Evolutionary conservation across 1,140 invertebrate genomes (phyloP).

Genomic region (Drosophila simulans): DNA sequence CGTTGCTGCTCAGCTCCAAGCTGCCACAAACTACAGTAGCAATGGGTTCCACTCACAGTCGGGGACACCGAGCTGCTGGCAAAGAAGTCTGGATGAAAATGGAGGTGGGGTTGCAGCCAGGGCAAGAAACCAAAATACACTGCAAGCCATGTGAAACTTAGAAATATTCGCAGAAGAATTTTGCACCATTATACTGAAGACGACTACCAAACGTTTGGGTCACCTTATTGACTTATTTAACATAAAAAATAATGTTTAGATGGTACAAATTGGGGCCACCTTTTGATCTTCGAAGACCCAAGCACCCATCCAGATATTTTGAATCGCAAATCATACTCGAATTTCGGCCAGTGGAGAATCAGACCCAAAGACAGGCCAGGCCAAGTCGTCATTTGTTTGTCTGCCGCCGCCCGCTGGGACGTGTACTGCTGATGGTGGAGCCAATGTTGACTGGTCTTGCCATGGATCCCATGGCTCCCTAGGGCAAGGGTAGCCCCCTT

Average conservation of each 20-base stretch:
- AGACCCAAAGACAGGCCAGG: slow-evolving; percentile 42
- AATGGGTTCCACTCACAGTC: slow-evolving; percentile 19
- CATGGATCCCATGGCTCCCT: slow-evolving; percentile 49
- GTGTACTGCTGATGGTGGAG: slow-evolving; percentile 15
- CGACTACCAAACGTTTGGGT: no score
- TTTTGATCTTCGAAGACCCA: no score
- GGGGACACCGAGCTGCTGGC: neutral
- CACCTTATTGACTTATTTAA: no score
- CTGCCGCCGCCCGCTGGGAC: slow-evolving; percentile 36
- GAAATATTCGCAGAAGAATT: neutral
- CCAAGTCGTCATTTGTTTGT: slow-evolving; percentile 68
- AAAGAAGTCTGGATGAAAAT: neutral
- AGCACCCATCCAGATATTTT: neutral
- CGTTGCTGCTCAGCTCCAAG: slow-evolving; percentile 41
- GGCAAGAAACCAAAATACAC: slow-evolving; percentile 3
- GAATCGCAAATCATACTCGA: no score
- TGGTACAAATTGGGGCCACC: no score
- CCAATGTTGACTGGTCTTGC: slow-evolving; percentile 28
- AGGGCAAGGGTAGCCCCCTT: slow-evolving; percentile 33
- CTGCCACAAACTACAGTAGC: slow-evolving; percentile 41
- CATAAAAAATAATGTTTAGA: no score
- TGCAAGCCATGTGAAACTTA: neutral
- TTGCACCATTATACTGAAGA: no score
- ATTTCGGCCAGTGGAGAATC: slow-evolving; percentile 30
- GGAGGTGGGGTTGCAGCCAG: slow-evolving; percentile 11